These are phyloP conservation scores for Melanophora roralis DNA, from an alignment of 2,888 invertebrate genomes.

Conservation along the genomic window DNA sequence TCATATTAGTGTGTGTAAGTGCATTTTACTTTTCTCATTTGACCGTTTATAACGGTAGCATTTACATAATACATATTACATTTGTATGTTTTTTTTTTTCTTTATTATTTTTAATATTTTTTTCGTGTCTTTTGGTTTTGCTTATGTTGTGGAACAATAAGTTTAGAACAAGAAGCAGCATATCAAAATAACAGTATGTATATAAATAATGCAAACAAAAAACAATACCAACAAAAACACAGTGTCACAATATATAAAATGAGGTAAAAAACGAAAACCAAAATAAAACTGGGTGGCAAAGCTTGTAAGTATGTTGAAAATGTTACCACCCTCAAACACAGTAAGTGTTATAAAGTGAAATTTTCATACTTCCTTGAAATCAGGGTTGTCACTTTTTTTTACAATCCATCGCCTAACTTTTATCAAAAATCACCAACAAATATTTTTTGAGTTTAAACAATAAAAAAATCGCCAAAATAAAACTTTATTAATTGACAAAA, in stretches of 20 bases:
- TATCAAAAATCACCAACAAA: too few relatives aligned
- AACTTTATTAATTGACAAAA: too few relatives aligned
- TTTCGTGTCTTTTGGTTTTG: not conserved
- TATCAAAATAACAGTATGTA: not conserved
- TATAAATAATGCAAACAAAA: not conserved
- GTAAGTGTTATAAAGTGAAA: not conserved
- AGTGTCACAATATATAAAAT: not conserved
- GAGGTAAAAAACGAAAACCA: not conserved
- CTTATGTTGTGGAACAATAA: not conserved
- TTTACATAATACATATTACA: not conserved
- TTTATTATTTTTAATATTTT: constrained; percentile 9
- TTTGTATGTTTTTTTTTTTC: not conserved
- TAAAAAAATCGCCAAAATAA: too few relatives aligned
- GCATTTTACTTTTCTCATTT: not conserved
- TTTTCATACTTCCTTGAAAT: not conserved
- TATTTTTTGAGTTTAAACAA: too few relatives aligned
- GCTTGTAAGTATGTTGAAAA: not conserved
- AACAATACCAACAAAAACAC: constrained; percentile 1
- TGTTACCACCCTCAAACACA: not conserved
- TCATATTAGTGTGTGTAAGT: not conserved
- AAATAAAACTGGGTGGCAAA: not conserved
- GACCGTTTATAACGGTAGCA: not conserved
- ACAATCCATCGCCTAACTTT: too few relatives aligned
- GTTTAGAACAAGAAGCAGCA: too few relatives aligned
- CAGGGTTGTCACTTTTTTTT: not conserved